Conservation (phyloP, 2,113 vertebrate genomes). For the Sorex fumeus region DNA sequence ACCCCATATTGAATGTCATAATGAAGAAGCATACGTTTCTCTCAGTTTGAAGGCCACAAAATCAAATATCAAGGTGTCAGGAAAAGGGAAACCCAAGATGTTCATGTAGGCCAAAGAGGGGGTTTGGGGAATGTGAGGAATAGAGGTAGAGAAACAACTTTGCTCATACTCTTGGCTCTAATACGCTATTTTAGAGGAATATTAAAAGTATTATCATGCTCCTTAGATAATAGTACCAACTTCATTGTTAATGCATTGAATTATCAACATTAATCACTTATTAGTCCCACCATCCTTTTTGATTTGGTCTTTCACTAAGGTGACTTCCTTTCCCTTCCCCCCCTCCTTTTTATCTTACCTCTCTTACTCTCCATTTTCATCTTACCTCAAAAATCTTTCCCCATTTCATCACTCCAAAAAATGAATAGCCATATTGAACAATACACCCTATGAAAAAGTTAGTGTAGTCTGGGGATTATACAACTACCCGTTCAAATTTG, state of each 20-base stretch:
- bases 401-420: neutral
- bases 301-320: neutral
- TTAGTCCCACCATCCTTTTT: neutral
- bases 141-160: neutral
- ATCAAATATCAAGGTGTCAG: neutral
- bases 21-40: neutral
- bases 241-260: neutral
- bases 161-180: neutral
- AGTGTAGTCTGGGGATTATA: constrained; percentile 54
- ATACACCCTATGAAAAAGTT: neutral
- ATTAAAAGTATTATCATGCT: rapidly evolving
- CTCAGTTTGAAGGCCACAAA: neutral
- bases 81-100: neutral
- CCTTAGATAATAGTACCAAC: neutral
- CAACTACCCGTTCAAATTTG: constrained; percentile 50
- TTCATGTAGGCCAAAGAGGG: neutral
- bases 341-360: neutral
- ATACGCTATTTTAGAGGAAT: neutral
- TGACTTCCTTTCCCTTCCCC: neutral
- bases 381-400: neutral
- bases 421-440: neutral
- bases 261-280: neutral
- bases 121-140: neutral
- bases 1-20: neutral
- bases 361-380: neutral